A percentile compares a stretch with the other conserved stretches of the same genome.
Conservation (phyloP, 2,113 vertebrate species). For the Prunella fulvescens region DNA sequence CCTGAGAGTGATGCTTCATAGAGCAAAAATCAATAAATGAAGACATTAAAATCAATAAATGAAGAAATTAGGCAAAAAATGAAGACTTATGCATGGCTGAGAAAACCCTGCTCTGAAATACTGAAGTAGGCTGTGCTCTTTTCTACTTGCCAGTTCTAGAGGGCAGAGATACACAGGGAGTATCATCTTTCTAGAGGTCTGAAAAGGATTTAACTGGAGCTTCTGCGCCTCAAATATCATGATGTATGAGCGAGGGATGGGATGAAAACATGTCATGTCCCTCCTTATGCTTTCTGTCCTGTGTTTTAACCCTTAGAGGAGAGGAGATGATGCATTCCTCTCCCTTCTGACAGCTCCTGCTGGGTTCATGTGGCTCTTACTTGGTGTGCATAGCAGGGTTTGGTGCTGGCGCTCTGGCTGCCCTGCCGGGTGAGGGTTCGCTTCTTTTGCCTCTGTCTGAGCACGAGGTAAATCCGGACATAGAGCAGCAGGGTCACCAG, state of each 20-base stretch:
- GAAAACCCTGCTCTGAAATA: not conserved
- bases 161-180: not conserved
- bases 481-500: constrained; percentile 90
- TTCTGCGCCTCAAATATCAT: not conserved
- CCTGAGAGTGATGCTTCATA: not conserved
- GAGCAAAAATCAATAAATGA: not conserved
- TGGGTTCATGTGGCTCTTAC: constrained; percentile 9
- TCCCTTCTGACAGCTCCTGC: not conserved
- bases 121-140: not conserved
- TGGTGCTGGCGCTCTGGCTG: constrained; percentile 79
- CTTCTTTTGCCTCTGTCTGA: constrained; percentile 84
- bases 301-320: not conserved
- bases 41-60: not conserved
- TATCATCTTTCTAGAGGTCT: not conserved
- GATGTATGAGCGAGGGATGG: not conserved
- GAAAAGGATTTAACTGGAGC: not conserved
- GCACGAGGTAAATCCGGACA: constrained; percentile 88
- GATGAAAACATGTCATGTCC: not conserved
- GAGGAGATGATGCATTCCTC: not conserved
- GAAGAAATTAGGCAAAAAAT: not conserved
- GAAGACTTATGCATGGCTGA: not conserved
- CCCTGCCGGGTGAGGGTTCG: constrained; percentile 82
- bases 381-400: constrained; percentile 27
- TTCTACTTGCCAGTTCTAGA: not conserved
- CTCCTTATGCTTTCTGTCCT: not conserved